phyloP scores from a whole-genome alignment of 2,113 vertebrate species.

The Pogonocichla stellata region DNA sequence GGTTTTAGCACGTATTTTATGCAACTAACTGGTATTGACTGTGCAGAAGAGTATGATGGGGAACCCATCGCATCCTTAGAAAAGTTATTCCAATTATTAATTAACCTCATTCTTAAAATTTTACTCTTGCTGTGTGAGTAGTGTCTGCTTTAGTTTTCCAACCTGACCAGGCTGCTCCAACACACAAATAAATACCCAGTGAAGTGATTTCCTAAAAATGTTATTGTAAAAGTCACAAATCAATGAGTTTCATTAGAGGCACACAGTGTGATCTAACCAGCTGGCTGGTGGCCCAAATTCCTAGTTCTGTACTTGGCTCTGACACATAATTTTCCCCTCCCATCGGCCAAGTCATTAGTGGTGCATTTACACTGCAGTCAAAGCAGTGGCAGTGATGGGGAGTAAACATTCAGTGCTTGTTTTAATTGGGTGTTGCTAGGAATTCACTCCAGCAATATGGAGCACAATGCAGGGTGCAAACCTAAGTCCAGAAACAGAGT shows the following conservation, averaged over 20 bases:
- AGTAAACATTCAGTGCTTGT: constrained; percentile 39
- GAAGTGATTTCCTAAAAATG: constrained; percentile 45
- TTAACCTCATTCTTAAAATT: not conserved
- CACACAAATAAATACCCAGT: constrained; percentile 8
- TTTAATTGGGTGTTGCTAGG: constrained; percentile 42
- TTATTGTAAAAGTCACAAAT: constrained; percentile 45
- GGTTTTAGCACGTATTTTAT: not conserved
- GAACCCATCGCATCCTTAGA: not conserved
- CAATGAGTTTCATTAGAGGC: constrained; percentile 37
- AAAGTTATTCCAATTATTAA: not conserved
- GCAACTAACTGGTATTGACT: not conserved
- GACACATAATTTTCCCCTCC: constrained; percentile 12
- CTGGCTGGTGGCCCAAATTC: constrained; percentile 41
- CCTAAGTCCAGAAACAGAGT: not conserved
- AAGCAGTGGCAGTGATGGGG: constrained; percentile 11
- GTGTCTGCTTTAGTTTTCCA: not conserved
- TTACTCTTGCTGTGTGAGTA: not conserved
- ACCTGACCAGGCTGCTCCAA: not conserved
- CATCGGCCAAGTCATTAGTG: constrained; percentile 32
- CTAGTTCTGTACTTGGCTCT: constrained; percentile 34
- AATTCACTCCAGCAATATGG: not conserved
- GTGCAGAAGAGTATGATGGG: not conserved
- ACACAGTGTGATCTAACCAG: constrained; percentile 29
- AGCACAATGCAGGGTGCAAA: not conserved
- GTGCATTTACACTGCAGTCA: constrained; percentile 35